Evolutionary conservation across 2,888 invertebrate genomes (phyloP).

Genomic region (Pharmacophagus antenor): DNA sequence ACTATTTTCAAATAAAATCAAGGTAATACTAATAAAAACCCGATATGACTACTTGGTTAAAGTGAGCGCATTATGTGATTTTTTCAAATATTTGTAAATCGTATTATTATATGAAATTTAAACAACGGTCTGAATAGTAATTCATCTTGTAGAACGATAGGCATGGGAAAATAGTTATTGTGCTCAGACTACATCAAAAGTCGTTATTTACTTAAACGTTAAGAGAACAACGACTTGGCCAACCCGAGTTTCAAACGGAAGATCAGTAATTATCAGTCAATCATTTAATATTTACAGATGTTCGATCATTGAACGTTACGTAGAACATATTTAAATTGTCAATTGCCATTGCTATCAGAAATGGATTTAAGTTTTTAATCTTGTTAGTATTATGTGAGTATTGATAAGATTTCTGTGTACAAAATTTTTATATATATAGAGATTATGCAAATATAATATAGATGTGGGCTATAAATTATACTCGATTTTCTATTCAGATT

Average conservation of each 20-base stretch:
- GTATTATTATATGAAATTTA: neutral
- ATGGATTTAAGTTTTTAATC: no score
- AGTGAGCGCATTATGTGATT: neutral
- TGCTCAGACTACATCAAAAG: constrained; percentile 10
- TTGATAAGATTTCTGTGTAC: no score
- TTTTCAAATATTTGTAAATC: neutral
- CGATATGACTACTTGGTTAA: no score
- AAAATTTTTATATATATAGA: no score
- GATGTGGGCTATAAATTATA: no score
- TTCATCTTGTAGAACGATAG: neutral
- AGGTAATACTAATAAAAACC: no score
- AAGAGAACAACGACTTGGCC: constrained; percentile 10
- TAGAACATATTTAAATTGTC: neutral
- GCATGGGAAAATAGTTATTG: constrained; percentile 14
- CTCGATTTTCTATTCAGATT: no score
- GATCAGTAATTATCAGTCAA: constrained; percentile 2
- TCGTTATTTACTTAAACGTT: constrained; percentile 14
- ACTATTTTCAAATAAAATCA: no score
- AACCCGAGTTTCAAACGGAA: neutral
- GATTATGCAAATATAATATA: no score
- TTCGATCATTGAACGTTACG: neutral
- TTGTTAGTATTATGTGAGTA: no score
- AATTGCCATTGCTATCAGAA: no score
- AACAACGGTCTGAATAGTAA: neutral
- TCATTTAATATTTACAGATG: neutral